Percentiles rank a stretch among this genome's conserved stretches.
Evolutionary conservation across 2,797 vertebrate species (phyloP).

Genomic region (Myripristis jacobus): DNA sequence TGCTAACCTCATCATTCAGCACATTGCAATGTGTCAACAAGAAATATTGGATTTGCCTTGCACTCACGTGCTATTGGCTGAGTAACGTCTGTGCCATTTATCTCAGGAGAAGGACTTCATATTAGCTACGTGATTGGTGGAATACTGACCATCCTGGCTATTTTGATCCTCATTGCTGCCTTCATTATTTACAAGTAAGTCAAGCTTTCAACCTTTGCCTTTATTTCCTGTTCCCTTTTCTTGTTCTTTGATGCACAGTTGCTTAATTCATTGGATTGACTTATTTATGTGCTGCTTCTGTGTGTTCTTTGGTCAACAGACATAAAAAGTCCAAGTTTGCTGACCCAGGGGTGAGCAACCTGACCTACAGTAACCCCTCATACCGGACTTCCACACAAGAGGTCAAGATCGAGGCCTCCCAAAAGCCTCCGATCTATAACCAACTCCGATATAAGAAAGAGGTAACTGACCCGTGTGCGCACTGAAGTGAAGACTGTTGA

Average conservation of each 20-base stretch:
- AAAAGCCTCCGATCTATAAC: slow-evolving; percentile 93
- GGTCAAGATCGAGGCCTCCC: slow-evolving; percentile 95
- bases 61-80: not conserved
- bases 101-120: slow-evolving; percentile 91
- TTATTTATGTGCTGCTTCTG: not conserved
- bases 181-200: slow-evolving; percentile 94
- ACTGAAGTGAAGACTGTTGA: no score
- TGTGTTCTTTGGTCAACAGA: slow-evolving; percentile 72
- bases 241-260: not conserved
- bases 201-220: no score
- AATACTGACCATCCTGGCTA: slow-evolving; percentile 91
- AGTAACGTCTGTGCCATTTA: slow-evolving; percentile 6
- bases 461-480: slow-evolving; percentile 75
- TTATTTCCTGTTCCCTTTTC: not conserved
- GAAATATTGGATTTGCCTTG: not conserved
- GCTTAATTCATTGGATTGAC: not conserved
- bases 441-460: slow-evolving; percentile 98
- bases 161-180: slow-evolving; percentile 91
- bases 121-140: slow-evolving; percentile 95
- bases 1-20: not conserved
- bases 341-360: slow-evolving; percentile 92
- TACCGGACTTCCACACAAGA: slow-evolving; percentile 98
- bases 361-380: slow-evolving; percentile 98
- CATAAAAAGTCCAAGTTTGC: slow-evolving; percentile 96
- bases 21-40: not conserved